A percentile compares a stretch with the other conserved stretches of the same genome.
phyloP scores from a whole-genome alignment of 2,113 vertebrate genomes.

The Thinocorus orbignyianus region DNA sequence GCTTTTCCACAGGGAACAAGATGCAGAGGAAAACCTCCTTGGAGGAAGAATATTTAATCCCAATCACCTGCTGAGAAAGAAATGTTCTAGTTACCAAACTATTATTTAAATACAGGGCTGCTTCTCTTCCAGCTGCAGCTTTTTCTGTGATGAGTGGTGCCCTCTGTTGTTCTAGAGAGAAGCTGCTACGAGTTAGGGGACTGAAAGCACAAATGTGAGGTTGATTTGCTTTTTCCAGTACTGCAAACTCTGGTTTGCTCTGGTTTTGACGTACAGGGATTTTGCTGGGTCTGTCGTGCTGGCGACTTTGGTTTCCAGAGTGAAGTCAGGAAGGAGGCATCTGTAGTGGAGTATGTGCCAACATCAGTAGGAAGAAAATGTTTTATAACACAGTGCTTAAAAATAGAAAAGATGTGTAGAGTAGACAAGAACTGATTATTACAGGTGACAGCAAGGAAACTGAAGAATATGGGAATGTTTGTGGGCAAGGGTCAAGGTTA shows the following conservation, averaged over 20 bases:
- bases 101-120: neutral
- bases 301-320: neutral
- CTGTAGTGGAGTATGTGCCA: neutral
- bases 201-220: neutral
- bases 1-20: neutral
- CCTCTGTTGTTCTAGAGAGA: slow-evolving; percentile 14
- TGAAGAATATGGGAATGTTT: neutral
- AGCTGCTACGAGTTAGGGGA: neutral
- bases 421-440: neutral
- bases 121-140: neutral
- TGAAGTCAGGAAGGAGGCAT: neutral
- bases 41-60: neutral
- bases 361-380: neutral
- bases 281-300: neutral
- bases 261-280: neutral
- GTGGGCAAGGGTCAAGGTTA: neutral
- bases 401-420: neutral
- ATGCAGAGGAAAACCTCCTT: neutral
- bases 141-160: neutral
- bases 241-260: neutral
- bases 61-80: neutral
- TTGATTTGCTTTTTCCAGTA: neutral
- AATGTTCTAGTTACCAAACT: neutral
- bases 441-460: neutral
- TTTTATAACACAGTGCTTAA: neutral